phyloP scores from a whole-genome alignment of 2,113 vertebrate genomes.

The Nothocercus nigrocapillus region DNA sequence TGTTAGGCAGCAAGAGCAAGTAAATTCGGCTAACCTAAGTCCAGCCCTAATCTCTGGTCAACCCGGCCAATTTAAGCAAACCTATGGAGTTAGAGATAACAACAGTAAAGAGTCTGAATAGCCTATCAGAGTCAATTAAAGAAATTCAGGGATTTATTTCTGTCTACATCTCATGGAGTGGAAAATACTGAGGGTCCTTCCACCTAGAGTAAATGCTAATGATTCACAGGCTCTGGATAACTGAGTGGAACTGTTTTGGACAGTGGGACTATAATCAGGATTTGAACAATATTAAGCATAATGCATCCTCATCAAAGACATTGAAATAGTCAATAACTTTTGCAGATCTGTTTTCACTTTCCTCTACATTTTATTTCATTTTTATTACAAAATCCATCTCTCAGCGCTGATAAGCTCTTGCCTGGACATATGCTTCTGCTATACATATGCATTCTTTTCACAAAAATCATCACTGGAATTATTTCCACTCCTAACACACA shows the following conservation, averaged over 20 bases:
- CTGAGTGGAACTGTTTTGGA: background rate
- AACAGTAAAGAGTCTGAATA: background rate
- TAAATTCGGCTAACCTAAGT: accelerated
- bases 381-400: background rate
- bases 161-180: background rate
- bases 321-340: background rate
- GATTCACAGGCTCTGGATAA: background rate
- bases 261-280: background rate
- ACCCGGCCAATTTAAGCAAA: background rate
- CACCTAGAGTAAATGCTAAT: background rate
- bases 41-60: background rate
- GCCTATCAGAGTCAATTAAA: background rate
- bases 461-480: background rate
- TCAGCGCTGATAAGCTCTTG: background rate
- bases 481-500: background rate
- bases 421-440: background rate
- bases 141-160: background rate
- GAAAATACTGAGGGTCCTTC: background rate
- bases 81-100: background rate
- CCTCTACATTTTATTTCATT: background rate
- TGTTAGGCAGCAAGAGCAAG: background rate
- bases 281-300: background rate
- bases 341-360: background rate
- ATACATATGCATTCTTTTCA: background rate
- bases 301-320: background rate